These are phyloP conservation scores for Steinernema scapterisci DNA, from an alignment of 2,888 invertebrate species.

Conservation along the genomic window DNA sequence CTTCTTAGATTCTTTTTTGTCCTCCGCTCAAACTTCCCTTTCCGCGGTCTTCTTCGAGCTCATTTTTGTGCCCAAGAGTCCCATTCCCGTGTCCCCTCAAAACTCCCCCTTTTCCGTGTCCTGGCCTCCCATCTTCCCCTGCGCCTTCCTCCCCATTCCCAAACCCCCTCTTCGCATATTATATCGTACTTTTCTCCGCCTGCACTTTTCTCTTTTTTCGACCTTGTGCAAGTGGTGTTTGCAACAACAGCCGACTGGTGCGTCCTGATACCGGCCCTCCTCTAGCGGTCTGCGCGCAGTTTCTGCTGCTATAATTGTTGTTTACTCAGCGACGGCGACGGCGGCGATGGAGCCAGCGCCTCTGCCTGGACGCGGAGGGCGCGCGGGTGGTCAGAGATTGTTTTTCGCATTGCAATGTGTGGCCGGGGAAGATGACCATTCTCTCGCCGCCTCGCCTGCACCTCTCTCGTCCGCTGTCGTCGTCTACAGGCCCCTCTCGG, in stretches of 20 bases:
- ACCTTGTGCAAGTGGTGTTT: conserved; percentile 1
- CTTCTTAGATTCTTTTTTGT: too few species aligned
- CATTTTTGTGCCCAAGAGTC: neutral
- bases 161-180: too few species aligned
- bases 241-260: conserved; percentile 27
- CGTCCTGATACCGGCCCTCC: neutral
- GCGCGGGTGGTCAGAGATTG: conserved; percentile 21
- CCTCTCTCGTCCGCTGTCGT: too few species aligned
- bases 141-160: too few species aligned
- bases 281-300: neutral
- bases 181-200: neutral
- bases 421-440: conserved; percentile 22
- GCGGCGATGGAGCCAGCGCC: neutral
- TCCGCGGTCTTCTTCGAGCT: too few species aligned
- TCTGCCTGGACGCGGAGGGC: neutral
- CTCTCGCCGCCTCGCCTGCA: neutral
- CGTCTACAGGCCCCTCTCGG: neutral
- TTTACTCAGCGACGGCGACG: conserved; percentile 20
- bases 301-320: conserved; percentile 24
- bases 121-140: too few species aligned
- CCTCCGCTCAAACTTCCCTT: too few species aligned
- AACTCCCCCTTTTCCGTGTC: neutral
- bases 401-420: conserved; percentile 30
- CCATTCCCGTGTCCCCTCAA: neutral
- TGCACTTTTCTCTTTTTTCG: conserved; percentile 27